A percentile compares a stretch with the other conserved stretches of the same genome.
These are phyloP conservation scores for Solenopsis fugax DNA, from an alignment of 1,140 invertebrate species.

Conservation along the genomic window DNA sequence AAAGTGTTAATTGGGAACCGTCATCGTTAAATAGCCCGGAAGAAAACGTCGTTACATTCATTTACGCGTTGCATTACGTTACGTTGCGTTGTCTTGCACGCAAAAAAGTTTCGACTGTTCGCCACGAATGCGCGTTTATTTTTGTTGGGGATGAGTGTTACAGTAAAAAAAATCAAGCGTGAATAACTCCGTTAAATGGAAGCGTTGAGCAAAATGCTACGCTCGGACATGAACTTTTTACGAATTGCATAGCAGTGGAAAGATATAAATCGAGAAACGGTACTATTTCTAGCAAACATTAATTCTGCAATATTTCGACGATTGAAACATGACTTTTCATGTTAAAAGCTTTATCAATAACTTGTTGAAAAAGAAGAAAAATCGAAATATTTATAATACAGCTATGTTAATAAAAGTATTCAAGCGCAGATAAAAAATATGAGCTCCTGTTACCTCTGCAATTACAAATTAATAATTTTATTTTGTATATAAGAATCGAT, in stretches of 20 bases:
- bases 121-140: neutral
- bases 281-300: conserved; percentile 18
- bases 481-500: neutral
- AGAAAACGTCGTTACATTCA: conserved; percentile 32
- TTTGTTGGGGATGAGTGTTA: conserved; percentile 4
- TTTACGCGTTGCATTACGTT: conserved; percentile 4
- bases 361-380: conserved; percentile 23
- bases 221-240: conserved; percentile 30
- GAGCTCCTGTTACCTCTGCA: neutral
- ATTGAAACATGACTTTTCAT: conserved; percentile 29
- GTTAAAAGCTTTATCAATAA: conserved; percentile 16
- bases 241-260: neutral
- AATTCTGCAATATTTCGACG: conserved; percentile 26
- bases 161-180: conserved; percentile 39
- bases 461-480: conserved; percentile 22
- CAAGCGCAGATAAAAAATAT: neutral
- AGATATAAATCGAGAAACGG: conserved; percentile 18
- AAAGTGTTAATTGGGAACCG: conserved; percentile 8
- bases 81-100: neutral
- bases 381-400: neutral
- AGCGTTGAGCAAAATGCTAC: conserved; percentile 34
- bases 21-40: conserved; percentile 24
- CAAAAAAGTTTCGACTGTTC: neutral
- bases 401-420: neutral
- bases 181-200: conserved; percentile 26